A percentile compares a stretch with the other conserved stretches of the same genome.
phyloP scores from a whole-genome alignment of 2,113 vertebrate species.

The Lepisosteus osseus region DNA sequence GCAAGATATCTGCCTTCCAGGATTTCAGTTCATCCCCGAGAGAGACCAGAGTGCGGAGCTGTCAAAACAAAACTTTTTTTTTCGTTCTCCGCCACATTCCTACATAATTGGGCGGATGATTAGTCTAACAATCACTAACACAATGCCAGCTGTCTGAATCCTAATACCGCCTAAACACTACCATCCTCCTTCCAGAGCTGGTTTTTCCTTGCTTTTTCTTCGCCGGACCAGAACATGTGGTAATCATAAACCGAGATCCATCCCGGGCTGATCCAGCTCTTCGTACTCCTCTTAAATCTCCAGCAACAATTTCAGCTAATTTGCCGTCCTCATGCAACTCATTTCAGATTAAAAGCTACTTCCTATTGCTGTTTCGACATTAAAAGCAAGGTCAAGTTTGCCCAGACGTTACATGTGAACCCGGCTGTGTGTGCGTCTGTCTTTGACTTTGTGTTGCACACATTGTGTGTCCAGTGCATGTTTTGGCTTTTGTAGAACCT shows the following conservation, averaged over 20 bases:
- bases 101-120: slow-evolving; percentile 76
- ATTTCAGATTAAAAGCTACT: slow-evolving; percentile 28
- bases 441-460: slow-evolving; percentile 48
- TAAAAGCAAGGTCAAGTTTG: slow-evolving; percentile 44
- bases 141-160: slow-evolving; percentile 70
- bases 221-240: slow-evolving; percentile 53
- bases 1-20: slow-evolving; percentile 35
- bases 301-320: slow-evolving; percentile 51
- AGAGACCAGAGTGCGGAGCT: slow-evolving; percentile 52
- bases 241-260: slow-evolving; percentile 46
- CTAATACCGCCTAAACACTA: slow-evolving; percentile 62
- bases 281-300: slow-evolving; percentile 42
- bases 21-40: slow-evolving; percentile 45
- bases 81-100: slow-evolving; percentile 64
- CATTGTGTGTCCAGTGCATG: slow-evolving; percentile 36
- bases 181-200: slow-evolving; percentile 28
- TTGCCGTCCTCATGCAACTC: slow-evolving; percentile 45
- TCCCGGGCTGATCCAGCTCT: slow-evolving; percentile 35
- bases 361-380: slow-evolving; percentile 27
- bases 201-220: slow-evolving; percentile 30
- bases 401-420: slow-evolving; percentile 48
- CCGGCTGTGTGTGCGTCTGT: slow-evolving; percentile 36
- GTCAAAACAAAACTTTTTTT: slow-evolving; percentile 61
- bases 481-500: slow-evolving; percentile 39
- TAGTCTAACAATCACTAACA: slow-evolving; percentile 71